Base-by-base conservation (phyloP, 1,140 invertebrate species). In the Diorhabda sublineata region DNA sequence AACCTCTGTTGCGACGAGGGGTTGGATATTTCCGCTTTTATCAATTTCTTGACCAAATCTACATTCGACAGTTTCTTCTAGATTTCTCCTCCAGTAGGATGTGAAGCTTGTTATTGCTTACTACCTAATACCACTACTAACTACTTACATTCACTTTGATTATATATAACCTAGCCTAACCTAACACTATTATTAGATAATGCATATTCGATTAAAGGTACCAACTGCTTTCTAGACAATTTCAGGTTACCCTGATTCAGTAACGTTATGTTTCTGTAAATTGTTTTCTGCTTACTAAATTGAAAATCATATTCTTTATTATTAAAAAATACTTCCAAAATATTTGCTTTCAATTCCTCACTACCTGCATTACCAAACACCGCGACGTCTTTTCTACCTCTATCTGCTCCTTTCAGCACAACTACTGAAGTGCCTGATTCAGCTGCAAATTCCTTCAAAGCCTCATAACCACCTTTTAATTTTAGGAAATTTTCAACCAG, bases 221-320 rank as follows among this genome's bases (percentile, higher is more conserved):
- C 72, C 70, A 89, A 83, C 76, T 88, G 86, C 80, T 89, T 89
- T 44, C 88, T 81, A 41, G 87, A 85, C 42, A 82, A 81, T 73
- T 82, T 81, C 6, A 85, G 71, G 78, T 89, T 88, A 65, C 78
- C 75, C 71, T 88, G 86, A 41, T 77, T 73, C 65, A 86, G 84
- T 58, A 83, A 81, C 41, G 73, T 68, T 26, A 85, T 69, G 76
- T 75, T 69, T 67, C 64, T 26, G 61, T 72, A 67, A 76, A 70
- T 71, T 68, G 72, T 77, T 71, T 74, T 42, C 68, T 70, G 64
- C 79, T 78, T 67, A 66, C 77, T 71, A 79, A 77, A 71, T 11
- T 63, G 6, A 63, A 78, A 73, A 41, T 75, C 58, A 64, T 70
- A 74, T 41, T 42, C 59, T 43, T 61, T 61, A 26, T 67, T 71